Conservation (phyloP, 92 coral and sea anemone genomes). For the Metridium senile region DNA sequence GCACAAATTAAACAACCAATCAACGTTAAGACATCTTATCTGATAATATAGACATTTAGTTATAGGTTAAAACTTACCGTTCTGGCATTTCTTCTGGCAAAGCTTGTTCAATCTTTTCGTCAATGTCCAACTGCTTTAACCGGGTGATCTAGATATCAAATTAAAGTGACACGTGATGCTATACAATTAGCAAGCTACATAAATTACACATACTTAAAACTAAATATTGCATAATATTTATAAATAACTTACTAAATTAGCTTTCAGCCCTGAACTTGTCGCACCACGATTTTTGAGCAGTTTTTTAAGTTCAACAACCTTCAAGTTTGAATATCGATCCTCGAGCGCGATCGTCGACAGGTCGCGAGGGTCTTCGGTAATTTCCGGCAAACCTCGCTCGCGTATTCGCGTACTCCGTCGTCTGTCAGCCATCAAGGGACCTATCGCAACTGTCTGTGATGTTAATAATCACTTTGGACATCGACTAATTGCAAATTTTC, state of each 20-base stretch:
- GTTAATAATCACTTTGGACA: not conserved
- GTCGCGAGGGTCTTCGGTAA: slow-evolving; percentile 51
- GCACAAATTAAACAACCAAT: not conserved
- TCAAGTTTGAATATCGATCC: slow-evolving; percentile 31
- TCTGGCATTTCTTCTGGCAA: slow-evolving; percentile 44
- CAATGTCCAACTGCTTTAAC: slow-evolving; percentile 44
- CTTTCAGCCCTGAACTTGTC: slow-evolving; percentile 73
- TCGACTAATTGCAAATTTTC: slow-evolving; percentile 6
- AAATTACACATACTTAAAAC: not conserved
- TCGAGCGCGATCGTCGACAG: slow-evolving; percentile 11
- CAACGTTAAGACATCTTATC: not conserved
- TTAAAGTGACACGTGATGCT: slow-evolving; percentile 7
- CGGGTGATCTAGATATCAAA: slow-evolving; percentile 45
- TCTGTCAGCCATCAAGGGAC: slow-evolving; percentile 64
- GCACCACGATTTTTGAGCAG: slow-evolving; percentile 69
- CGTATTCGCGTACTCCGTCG: slow-evolving; percentile 75
- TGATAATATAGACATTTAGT: not conserved
- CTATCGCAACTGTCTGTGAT: not conserved
- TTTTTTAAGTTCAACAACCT: slow-evolving; percentile 72
- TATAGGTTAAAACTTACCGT: not conserved
- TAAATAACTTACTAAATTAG: slow-evolving; percentile 71
- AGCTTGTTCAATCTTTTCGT: slow-evolving; percentile 1
- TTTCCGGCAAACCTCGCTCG: slow-evolving; percentile 67
- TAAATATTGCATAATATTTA: not conserved
- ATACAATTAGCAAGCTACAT: slow-evolving; percentile 16